Percentiles rank a stretch among this genome's conserved stretches.
Evolutionary conservation across 2,888 invertebrate genomes (phyloP).

Genomic region (Sialis fuliginosa): DNA sequence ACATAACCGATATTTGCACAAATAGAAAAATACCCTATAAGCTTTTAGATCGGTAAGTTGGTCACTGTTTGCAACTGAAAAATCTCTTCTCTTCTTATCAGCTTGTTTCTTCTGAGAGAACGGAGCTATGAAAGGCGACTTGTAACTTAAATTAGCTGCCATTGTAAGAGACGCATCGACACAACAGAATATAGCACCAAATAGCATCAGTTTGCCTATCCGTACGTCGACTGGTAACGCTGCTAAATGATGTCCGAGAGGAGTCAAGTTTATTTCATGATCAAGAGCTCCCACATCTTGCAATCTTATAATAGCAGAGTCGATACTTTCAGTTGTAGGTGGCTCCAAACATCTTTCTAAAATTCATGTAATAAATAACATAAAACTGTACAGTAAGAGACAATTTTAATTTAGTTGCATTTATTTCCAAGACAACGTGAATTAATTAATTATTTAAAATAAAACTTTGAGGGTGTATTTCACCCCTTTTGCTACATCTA

Average conservation of each 20-base stretch:
- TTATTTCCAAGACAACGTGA: too few species aligned
- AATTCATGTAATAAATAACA: too few species aligned
- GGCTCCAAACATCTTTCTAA: constrained; percentile 55
- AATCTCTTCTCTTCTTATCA: constrained; percentile 52
- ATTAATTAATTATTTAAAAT: too few species aligned
- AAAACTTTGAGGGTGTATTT: too few species aligned
- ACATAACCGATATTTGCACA: constrained; percentile 2
- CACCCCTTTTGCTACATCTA: too few species aligned
- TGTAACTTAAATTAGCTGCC: constrained; percentile 66
- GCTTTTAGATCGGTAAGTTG: constrained; percentile 74
- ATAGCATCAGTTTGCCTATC: constrained; percentile 83
- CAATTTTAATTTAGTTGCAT: too few species aligned
- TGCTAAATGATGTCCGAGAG: constrained; percentile 73
- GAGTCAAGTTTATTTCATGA: constrained; percentile 52
- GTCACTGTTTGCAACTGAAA: constrained; percentile 68
- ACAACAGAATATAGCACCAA: constrained; percentile 83
- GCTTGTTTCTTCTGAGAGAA: constrained; percentile 56
- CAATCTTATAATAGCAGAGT: constrained; percentile 48
- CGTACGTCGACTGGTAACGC: constrained; percentile 79
- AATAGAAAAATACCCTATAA: constrained; percentile 43
- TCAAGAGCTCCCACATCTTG: constrained; percentile 71
- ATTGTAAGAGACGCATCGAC: constrained; percentile 84
- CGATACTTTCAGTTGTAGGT: constrained; percentile 45
- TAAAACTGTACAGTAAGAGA: background rate
- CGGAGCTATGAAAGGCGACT: constrained; percentile 60